Evolutionary conservation across 2,797 vertebrate species (phyloP).

Genomic region (Alfaro cultratus): DNA sequence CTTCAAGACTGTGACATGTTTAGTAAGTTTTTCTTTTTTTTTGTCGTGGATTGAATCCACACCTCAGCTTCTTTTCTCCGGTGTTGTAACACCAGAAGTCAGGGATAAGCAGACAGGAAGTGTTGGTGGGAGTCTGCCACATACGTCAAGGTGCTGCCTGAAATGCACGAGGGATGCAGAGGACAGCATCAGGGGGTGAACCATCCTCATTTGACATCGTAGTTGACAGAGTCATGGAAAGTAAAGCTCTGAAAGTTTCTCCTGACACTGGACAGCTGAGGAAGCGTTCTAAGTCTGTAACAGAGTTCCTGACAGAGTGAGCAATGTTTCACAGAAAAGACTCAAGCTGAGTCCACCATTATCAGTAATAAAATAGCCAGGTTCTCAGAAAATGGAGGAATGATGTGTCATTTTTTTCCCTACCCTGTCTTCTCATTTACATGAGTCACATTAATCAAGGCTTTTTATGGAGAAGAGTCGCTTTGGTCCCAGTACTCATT

Average conservation of each 20-base stretch:
- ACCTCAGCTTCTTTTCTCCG: constrained; percentile 4
- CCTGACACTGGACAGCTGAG: neutral
- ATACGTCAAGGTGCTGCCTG: neutral
- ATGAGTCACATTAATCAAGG: constrained; percentile 1
- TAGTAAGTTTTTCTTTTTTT: neutral
- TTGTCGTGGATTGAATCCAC: neutral
- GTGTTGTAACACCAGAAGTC: constrained; percentile 6
- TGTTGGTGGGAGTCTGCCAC: constrained; percentile 7
- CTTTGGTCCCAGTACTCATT: neutral
- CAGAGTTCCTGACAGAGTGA: neutral
- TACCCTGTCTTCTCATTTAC: neutral
- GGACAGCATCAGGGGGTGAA: neutral
- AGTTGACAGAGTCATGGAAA: neutral
- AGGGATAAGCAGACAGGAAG: constrained; percentile 1
- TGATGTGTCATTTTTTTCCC: neutral
- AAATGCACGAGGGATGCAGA: neutral
- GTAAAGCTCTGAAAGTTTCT: neutral
- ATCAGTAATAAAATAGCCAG: neutral
- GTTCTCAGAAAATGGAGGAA: neutral
- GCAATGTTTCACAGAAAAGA: neutral
- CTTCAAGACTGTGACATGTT: neutral
- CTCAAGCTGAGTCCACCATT: constrained; percentile 6
- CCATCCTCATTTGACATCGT: neutral
- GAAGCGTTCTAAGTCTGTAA: neutral
- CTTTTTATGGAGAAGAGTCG: neutral